Evolutionary conservation across 2,797 vertebrate genomes (phyloP).

Genomic region (Podargus strigoides): DNA sequence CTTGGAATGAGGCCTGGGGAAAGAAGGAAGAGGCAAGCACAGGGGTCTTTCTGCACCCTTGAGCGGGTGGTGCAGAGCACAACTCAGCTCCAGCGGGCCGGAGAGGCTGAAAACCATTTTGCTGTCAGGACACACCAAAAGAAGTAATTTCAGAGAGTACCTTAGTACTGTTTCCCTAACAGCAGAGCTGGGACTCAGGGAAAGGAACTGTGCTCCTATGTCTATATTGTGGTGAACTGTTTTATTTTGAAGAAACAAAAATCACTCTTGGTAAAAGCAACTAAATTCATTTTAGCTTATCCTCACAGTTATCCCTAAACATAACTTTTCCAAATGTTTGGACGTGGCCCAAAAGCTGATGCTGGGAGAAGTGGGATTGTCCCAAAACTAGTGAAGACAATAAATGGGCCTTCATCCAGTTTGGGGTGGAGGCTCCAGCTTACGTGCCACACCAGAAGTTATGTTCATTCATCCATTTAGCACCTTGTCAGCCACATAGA

Average conservation of each 20-base stretch:
- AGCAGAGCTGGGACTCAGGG: accelerated
- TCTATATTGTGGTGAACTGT: not conserved
- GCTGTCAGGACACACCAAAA: not conserved
- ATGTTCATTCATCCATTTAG: not conserved
- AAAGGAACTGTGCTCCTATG: not conserved
- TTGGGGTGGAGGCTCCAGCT: not conserved
- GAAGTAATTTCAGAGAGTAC: not conserved
- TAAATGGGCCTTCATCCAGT: not conserved
- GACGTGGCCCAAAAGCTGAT: not conserved
- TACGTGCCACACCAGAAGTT: not conserved
- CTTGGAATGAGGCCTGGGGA: not conserved
- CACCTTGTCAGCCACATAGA: not conserved
- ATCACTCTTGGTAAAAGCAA: not conserved
- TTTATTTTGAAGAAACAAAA: not conserved
- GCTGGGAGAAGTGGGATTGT: not conserved
- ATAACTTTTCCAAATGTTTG: not conserved
- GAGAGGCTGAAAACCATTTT: not conserved
- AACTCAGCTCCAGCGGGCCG: not conserved
- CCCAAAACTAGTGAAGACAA: not conserved
- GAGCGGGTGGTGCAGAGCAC: not conserved
- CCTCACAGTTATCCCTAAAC: not conserved
- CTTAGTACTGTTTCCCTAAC: not conserved
- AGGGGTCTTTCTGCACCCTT: not conserved
- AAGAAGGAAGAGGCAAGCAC: not conserved
- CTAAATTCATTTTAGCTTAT: not conserved